Conservation (phyloP, 92 coral and sea anemone species). For the Parazoanthus darwini region DNA sequence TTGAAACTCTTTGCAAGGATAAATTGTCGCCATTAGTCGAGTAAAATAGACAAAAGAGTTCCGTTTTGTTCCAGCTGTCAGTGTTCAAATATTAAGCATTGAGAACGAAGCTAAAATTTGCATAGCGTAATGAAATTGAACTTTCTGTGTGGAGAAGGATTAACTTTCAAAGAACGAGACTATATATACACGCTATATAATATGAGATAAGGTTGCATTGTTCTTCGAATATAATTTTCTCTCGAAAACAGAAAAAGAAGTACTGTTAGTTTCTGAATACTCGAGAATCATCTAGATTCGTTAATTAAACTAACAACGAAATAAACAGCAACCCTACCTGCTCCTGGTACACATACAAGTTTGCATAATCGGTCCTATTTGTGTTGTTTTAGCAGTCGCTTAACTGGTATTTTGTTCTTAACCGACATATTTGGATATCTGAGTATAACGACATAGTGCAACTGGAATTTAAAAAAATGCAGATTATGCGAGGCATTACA, state of each 20-base stretch:
- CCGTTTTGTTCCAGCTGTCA: neutral
- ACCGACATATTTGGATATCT: neutral
- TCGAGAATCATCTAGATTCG: neutral
- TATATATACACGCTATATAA: too few relatives aligned
- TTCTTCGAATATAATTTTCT: neutral
- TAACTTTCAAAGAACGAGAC: neutral
- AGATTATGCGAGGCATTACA: neutral
- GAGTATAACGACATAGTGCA: neutral
- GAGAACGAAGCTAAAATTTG: neutral
- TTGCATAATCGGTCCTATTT: neutral
- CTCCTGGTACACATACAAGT: neutral
- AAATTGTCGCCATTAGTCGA: neutral
- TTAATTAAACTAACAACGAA: neutral
- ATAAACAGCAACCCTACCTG: neutral
- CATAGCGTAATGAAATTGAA: neutral
- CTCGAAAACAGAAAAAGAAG: neutral
- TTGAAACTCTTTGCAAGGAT: neutral
- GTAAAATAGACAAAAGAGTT: conserved; percentile 3
- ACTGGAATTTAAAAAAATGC: too few relatives aligned
- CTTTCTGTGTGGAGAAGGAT: neutral
- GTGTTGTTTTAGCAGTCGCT: neutral
- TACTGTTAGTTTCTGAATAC: neutral
- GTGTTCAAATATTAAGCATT: conserved; percentile 6
- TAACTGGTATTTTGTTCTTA: neutral
- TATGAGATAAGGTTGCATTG: neutral